phyloP scores from a whole-genome alignment of 2,113 vertebrate genomes.

The Zootoca vivipara region DNA sequence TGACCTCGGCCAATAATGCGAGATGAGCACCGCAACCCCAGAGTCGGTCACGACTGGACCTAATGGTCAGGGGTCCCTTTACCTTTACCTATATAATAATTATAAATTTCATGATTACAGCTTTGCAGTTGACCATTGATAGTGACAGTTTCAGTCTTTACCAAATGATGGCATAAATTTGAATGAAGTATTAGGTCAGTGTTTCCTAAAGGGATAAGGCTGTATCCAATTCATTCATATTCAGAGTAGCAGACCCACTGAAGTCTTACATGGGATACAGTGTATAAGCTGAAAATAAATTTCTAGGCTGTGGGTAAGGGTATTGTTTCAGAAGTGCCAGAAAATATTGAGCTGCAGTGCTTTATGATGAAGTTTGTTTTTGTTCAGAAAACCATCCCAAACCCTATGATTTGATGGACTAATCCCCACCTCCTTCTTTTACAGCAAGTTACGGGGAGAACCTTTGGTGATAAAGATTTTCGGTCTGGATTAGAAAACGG shows the following conservation, averaged over 20 bases:
- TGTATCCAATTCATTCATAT: too few relatives aligned
- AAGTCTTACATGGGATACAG: too few relatives aligned
- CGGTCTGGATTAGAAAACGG: slow-evolving; percentile 90
- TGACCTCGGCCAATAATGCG: too few relatives aligned
- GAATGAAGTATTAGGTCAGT: neutral
- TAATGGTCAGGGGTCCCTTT: too few relatives aligned
- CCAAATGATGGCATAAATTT: neutral
- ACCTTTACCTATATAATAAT: neutral
- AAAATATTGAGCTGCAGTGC: neutral
- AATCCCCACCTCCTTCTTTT: slow-evolving; percentile 48
- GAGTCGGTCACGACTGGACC: too few relatives aligned
- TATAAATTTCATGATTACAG: neutral
- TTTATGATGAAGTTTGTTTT: neutral
- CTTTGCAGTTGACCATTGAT: neutral
- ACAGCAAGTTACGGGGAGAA: slow-evolving; percentile 92
- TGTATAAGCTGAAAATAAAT: neutral
- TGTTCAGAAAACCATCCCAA: neutral
- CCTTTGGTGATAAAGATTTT: slow-evolving; percentile 92
- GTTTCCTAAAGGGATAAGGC: too few relatives aligned
- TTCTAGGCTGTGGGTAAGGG: neutral
- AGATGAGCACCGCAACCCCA: too few relatives aligned
- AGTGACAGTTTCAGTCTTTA: neutral
- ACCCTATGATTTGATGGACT: neutral
- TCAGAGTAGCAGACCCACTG: too few relatives aligned
- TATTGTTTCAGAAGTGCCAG: neutral